Evolutionary conservation across 2,797 vertebrate genomes (phyloP).

Genomic region (Alca torda): DNA sequence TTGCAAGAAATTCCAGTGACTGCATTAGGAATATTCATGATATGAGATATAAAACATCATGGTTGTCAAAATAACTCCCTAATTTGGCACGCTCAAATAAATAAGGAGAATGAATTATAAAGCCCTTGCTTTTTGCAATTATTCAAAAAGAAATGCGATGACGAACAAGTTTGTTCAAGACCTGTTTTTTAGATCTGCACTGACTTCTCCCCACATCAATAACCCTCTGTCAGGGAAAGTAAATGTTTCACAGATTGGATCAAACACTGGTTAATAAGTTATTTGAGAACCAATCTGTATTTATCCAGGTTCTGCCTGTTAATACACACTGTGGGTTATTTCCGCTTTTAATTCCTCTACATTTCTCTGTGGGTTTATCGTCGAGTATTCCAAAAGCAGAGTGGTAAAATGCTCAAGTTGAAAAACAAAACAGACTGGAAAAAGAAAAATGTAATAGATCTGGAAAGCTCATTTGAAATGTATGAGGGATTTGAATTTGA

Average conservation of each 20-base stretch:
- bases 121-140: neutral
- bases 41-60: neutral
- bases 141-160: neutral
- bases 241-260: conserved; percentile 15
- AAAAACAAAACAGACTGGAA: neutral
- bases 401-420: neutral
- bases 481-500: conserved; percentile 24
- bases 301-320: neutral
- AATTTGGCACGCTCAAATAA: neutral
- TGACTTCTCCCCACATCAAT: neutral
- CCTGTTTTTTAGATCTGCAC: neutral
- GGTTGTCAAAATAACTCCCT: neutral
- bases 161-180: neutral
- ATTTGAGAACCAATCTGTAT: neutral
- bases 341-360: neutral
- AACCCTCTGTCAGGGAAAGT: neutral
- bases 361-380: neutral
- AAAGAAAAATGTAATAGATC: neutral
- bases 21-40: neutral
- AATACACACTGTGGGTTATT: neutral
- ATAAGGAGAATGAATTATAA: neutral
- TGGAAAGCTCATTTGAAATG: neutral
- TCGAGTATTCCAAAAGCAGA: neutral
- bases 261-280: neutral
- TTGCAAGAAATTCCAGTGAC: neutral